phyloP scores from a whole-genome alignment of 2,797 vertebrate species.

The Sciurus vulgaris region DNA sequence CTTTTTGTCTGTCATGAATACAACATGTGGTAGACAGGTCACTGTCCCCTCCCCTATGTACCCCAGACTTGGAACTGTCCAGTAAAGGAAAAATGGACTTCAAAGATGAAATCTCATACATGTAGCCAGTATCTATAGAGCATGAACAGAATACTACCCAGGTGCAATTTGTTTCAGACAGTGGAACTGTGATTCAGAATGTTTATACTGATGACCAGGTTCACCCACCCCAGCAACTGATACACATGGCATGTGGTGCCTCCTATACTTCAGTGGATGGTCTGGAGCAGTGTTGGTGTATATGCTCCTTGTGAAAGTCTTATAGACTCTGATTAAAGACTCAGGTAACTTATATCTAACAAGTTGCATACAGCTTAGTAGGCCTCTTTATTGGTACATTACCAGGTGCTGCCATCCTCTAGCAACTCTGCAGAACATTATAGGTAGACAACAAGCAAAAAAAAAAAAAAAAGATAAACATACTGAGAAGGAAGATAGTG shows the following conservation, averaged over 20 bases:
- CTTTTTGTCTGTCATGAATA: constrained; percentile 61
- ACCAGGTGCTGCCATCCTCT: background rate
- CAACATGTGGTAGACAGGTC: constrained; percentile 80
- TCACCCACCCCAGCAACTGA: constrained; percentile 94
- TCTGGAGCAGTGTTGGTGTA: constrained; percentile 97
- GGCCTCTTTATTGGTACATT: background rate
- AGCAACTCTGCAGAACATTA: background rate
- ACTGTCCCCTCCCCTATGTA: constrained; percentile 72
- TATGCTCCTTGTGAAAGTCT: constrained; percentile 96
- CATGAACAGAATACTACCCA: constrained; percentile 87
- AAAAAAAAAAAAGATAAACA: background rate
- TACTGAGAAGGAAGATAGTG: background rate
- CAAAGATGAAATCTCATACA: constrained; percentile 87
- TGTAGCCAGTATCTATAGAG: constrained; percentile 86
- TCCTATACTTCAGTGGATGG: constrained; percentile 97
- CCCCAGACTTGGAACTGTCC: constrained; percentile 71
- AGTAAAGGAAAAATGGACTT: constrained; percentile 85
- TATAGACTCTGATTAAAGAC: constrained; percentile 88
- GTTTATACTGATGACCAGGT: constrained; percentile 95
- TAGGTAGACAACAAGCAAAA: background rate
- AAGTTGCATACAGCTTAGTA: background rate
- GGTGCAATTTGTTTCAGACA: constrained; percentile 95
- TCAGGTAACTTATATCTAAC: background rate
- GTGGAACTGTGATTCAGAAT: constrained; percentile 94
- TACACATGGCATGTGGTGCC: constrained; percentile 94